Evolutionary conservation across 2,888 invertebrate genomes (phyloP).

Genomic region (Coelinius sp.): DNA sequence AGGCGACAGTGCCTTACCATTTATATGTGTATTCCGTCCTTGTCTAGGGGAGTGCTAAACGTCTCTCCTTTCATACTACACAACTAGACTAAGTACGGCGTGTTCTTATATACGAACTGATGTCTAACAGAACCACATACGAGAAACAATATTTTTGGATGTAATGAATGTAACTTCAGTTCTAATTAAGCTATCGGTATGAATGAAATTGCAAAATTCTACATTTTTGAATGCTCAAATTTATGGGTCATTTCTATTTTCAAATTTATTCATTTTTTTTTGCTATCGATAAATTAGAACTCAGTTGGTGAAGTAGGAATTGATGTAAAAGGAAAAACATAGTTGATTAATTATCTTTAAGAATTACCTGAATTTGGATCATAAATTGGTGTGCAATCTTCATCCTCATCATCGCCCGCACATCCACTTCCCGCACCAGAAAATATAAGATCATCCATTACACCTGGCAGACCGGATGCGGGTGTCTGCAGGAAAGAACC

Average conservation of each 20-base stretch:
- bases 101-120: conserved; percentile 60
- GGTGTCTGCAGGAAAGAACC: conserved; percentile 77
- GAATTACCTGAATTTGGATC: conserved; percentile 82
- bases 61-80: conserved; percentile 99
- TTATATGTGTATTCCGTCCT: conserved; percentile 73
- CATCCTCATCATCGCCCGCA: conserved; percentile 90
- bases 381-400: conserved; percentile 88
- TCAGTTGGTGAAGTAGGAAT: neutral
- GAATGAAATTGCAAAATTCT: neutral
- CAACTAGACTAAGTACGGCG: conserved; percentile 56
- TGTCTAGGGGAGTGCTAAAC: conserved; percentile 97
- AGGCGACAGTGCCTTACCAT: conserved; percentile 64
- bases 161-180: neutral
- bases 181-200: neutral
- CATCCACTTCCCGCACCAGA: conserved; percentile 94
- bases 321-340: neutral
- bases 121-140: conserved; percentile 43
- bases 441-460: conserved; percentile 91
- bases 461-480: conserved; percentile 83
- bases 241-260: neutral
- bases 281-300: neutral
- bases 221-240: neutral
- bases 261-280: neutral
- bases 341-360: neutral
- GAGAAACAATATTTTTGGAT: conserved; percentile 52